These are phyloP conservation scores for Mimas tiliae DNA, from an alignment of 2,888 invertebrate species.

Conservation along the genomic window DNA sequence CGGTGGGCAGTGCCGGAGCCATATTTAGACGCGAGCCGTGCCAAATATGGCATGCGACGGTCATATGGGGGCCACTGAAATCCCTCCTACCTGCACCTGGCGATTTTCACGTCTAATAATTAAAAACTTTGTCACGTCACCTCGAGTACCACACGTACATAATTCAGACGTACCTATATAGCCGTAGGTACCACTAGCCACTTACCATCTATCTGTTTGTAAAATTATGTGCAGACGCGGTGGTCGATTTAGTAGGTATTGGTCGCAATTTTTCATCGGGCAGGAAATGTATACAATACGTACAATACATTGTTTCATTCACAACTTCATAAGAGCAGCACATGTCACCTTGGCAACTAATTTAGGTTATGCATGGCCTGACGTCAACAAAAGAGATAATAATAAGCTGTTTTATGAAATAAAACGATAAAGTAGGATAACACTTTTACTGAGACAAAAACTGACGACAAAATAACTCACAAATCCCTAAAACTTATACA, in stretches of 20 bases:
- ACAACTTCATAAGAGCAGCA: neutral
- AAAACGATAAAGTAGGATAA: neutral
- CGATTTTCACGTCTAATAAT: conserved; percentile 83
- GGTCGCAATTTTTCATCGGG: neutral
- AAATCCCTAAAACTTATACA: too few species aligned
- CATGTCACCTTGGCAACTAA: neutral
- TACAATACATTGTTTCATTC: neutral
- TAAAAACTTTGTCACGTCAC: conserved; percentile 82
- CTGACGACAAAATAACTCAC: too few species aligned
- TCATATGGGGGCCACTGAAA: conserved; percentile 92
- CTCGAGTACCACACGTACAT: conserved; percentile 53
- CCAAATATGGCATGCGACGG: conserved; percentile 92
- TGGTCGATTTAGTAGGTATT: neutral
- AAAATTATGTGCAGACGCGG: neutral
- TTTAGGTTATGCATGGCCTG: neutral
- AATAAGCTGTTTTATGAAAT: neutral
- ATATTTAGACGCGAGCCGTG: conserved; percentile 92
- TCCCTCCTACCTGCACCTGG: conserved; percentile 88
- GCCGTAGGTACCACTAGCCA: conserved; percentile 9
- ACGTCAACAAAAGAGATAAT: conserved; percentile 5
- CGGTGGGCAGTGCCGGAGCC: conserved; percentile 90
- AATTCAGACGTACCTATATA: conserved; percentile 25
- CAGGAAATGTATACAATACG: neutral
- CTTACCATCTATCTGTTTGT: neutral
- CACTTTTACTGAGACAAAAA: too few species aligned